phyloP scores from a whole-genome alignment of 30 jellyfish, hydroid and myxozoan species.

The Turritopsis dohrnii region DNA sequence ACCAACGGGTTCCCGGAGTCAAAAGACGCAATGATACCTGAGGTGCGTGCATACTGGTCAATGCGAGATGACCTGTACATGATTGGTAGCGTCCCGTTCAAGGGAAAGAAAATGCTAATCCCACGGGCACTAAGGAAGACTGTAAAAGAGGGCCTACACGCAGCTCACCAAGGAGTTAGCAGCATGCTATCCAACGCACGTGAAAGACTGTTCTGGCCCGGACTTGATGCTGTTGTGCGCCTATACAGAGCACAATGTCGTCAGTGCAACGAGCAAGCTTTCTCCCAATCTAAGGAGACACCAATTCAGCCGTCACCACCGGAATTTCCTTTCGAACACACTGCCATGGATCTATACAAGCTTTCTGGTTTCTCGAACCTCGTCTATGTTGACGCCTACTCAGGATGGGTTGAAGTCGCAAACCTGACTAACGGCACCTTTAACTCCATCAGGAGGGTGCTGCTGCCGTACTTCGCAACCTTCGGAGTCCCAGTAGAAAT shows the following conservation, averaged over 20 bases:
- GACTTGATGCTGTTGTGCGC: not conserved
- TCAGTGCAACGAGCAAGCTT: constrained; percentile 34
- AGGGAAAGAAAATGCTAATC: constrained; percentile 19
- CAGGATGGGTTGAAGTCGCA: constrained; percentile 45
- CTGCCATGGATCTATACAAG: constrained; percentile 1
- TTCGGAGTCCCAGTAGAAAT: constrained; percentile 25
- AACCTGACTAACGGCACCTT: constrained; percentile 24
- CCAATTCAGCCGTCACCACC: not conserved
- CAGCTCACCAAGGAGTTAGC: constrained; percentile 4
- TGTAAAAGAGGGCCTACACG: not conserved
- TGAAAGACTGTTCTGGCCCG: constrained; percentile 7
- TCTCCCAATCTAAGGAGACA: constrained; percentile 11
- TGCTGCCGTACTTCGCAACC: not conserved
- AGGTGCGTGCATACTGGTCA: not conserved
- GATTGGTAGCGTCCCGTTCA: not conserved
- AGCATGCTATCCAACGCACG: constrained; percentile 4
- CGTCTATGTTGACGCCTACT: constrained; percentile 34
- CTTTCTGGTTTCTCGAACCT: not conserved
- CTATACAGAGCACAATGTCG: constrained; percentile 2
- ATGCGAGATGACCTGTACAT: constrained; percentile 9
- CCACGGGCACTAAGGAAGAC: constrained; percentile 6
- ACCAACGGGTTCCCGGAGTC: not conserved
- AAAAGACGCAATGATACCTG: not conserved
- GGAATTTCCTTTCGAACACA: constrained; percentile 7
- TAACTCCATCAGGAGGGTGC: not conserved